phyloP scores from a whole-genome alignment of 1,140 invertebrate genomes.

The Euura saliciscinereae region DNA sequence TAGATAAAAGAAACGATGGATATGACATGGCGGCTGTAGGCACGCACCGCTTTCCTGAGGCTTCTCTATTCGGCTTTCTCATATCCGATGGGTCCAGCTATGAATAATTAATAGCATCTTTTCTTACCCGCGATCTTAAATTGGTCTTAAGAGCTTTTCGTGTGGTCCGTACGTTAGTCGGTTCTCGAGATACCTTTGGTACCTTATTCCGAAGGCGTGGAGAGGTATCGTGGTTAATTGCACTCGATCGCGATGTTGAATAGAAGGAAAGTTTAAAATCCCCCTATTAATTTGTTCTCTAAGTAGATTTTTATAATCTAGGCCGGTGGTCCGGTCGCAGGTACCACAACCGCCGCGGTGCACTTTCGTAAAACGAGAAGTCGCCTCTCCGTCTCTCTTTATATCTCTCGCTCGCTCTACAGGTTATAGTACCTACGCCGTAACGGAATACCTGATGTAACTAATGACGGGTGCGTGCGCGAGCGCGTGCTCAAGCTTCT shows the following conservation, averaged over 20 bases:
- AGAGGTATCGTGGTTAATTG: constrained; percentile 4
- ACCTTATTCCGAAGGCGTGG: not conserved
- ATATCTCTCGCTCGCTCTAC: not conserved
- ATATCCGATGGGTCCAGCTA: not conserved
- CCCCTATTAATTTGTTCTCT: constrained; percentile 1
- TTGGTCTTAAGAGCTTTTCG: constrained; percentile 7
- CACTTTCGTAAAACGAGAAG: constrained; percentile 7
- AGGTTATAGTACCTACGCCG: not conserved
- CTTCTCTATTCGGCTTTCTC: not conserved
- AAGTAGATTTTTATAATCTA: not conserved
- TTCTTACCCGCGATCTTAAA: not conserved
- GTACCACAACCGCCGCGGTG: not conserved
- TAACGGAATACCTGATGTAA: not conserved
- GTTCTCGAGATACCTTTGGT: not conserved
- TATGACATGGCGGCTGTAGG: not conserved
- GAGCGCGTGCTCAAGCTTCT: not conserved
- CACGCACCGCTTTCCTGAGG: not conserved
- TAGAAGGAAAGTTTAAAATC: not conserved
- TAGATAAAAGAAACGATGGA: not conserved
- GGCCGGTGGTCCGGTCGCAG: not conserved
- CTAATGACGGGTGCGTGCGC: not conserved
- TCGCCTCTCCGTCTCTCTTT: not conserved
- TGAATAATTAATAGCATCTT: constrained; percentile 7
- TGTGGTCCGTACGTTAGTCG: not conserved
- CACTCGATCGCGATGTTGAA: not conserved